phyloP scores from a whole-genome alignment of 2,113 vertebrate genomes.

The human (Homo sapiens) region DNA sequence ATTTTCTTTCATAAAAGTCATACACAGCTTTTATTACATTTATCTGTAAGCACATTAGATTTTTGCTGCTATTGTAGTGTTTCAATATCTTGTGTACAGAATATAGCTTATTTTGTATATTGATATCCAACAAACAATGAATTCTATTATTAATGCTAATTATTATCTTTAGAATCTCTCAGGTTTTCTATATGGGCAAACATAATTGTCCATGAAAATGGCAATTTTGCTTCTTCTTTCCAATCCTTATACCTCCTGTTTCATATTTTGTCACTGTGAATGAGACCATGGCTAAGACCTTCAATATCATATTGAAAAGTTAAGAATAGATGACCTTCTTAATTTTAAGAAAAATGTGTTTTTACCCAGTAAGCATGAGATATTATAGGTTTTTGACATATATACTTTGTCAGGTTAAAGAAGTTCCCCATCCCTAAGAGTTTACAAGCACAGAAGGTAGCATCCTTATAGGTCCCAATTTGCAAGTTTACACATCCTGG shows the following conservation, averaged over 20 bases:
- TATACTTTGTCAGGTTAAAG: not conserved
- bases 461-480: not conserved
- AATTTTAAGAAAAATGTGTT: conserved; percentile 10
- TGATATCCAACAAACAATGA: conserved; percentile 30
- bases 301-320: not conserved
- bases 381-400: not conserved
- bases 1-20: not conserved
- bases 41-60: not conserved
- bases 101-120: not conserved
- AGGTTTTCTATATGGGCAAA: not conserved
- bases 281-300: not conserved
- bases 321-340: not conserved
- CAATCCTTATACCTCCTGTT: not conserved
- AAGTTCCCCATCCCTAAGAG: not conserved
- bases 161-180: not conserved
- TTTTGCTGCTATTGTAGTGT: not conserved
- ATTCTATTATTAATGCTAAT: conserved; percentile 1
- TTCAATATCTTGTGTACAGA: not conserved
- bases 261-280: not conserved
- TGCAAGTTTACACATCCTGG: not conserved
- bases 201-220: not conserved
- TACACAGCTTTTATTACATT: not conserved
- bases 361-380: not conserved
- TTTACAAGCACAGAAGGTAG: not conserved
- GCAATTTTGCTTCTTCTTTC: not conserved